Evolutionary conservation across 2,113 vertebrate species (phyloP), one percentile per base, ranked within the genome.

Genomic region (Etheostoma cragini): DNA sequence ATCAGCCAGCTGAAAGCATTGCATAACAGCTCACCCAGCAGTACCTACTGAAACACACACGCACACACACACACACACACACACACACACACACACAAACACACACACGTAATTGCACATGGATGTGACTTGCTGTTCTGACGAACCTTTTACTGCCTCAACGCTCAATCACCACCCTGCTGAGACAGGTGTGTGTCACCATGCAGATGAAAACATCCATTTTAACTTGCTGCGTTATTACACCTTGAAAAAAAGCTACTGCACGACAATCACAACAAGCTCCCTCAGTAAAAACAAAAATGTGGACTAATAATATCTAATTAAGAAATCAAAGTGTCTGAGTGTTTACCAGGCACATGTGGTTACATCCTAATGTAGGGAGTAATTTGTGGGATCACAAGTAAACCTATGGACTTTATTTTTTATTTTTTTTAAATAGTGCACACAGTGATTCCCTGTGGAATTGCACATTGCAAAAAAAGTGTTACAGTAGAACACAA

Each of bases 81-180:
- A 49, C 47, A 49, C 47, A 49, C 15, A 49, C 46, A 49, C 46
- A 49, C 54, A 56, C 54, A 45, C 73, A 56, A 1, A 26, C 30
- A 66, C 53, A 74, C 61, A 49, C 10, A 57, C 26, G 16, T 78
- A 60, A 82, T 60, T 77, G 50, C 33, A 5, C 81, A 85, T 53
- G 79, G 54, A 78, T 85, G 67, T 62, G 60, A 47, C 72, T 57
- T 56, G 66, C 45, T 38, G 54, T 45, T 79, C 56, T 71, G 64
- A 76, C 16, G 38, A 58, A 68, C 57, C 11, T 49, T 69, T 56
- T 22, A 17, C 30, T 35, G 56, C 45, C 57, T 60, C 49, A 30
- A 2, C 4, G 3, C 56, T 65, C 38, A 54, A 47, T 76, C 70
- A 33, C 49, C 49, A 52, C 21, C 64, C 53, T 52, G 53, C 71